Evolutionary conservation across 2,888 invertebrate species (phyloP).

Genomic region (Caenorhabditis virilis): DNA sequence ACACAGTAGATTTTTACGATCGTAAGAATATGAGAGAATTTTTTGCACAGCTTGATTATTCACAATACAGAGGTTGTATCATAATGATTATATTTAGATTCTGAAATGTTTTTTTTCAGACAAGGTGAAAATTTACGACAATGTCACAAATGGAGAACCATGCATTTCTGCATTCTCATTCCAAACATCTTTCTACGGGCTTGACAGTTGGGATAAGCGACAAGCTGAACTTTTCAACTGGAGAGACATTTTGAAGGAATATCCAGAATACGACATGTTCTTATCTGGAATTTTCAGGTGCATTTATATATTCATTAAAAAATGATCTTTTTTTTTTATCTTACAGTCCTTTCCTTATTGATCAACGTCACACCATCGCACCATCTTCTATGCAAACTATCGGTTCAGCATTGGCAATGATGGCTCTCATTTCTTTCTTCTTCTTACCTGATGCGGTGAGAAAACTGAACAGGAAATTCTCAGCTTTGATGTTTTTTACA

Average conservation of each 20-base stretch:
- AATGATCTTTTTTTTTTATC: too few relatives aligned
- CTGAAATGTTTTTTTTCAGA: constrained; percentile 37
- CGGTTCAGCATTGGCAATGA: constrained; percentile 63
- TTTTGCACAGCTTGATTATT: constrained; percentile 65
- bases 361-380: constrained; percentile 66
- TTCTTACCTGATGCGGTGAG: constrained; percentile 64
- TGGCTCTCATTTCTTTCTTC: constrained; percentile 66
- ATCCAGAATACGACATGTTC: constrained; percentile 66
- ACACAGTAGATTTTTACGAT: constrained; percentile 65
- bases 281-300: constrained; percentile 67
- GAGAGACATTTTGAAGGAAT: constrained; percentile 63
- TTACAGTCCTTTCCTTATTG: constrained; percentile 67
- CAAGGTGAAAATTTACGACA: constrained; percentile 61
- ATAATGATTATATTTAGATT: neutral
- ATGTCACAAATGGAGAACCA: constrained; percentile 61
- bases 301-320: too few relatives aligned
- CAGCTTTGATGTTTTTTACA: constrained; percentile 28
- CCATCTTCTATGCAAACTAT: constrained; percentile 67
- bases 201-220: constrained; percentile 68
- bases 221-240: constrained; percentile 67
- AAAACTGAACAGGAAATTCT: neutral
- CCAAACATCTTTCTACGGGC: constrained; percentile 67
- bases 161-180: constrained; percentile 66
- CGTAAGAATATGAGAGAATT: constrained; percentile 62
- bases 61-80: constrained; percentile 58